Evolutionary conservation across 2,113 vertebrate genomes (phyloP).

Genomic region (Neopipo cinnamomea): DNA sequence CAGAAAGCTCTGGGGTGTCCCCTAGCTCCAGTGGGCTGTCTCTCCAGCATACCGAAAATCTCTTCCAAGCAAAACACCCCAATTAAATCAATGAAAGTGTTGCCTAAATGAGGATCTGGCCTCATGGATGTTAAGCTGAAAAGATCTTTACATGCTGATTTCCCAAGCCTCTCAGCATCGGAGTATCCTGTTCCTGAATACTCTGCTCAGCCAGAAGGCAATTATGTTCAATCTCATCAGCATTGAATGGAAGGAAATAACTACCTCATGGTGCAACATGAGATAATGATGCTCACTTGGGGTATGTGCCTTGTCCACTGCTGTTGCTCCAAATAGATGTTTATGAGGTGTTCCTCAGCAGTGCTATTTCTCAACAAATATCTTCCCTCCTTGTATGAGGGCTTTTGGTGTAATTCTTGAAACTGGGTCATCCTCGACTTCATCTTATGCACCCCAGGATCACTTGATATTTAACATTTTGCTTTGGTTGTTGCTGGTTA

Average conservation of each 20-base stretch:
- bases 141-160: conserved; percentile 24
- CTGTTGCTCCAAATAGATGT: neutral
- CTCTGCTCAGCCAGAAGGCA: conserved; percentile 12
- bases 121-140: neutral
- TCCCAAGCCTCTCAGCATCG: neutral
- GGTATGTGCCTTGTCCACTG: neutral
- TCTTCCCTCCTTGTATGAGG: neutral
- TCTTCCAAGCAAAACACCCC: neutral
- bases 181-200: conserved; percentile 27
- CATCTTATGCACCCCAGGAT: neutral
- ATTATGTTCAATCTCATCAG: conserved; percentile 50
- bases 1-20: neutral
- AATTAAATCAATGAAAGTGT: neutral
- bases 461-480: neutral
- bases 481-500: neutral
- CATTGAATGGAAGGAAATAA: conserved; percentile 3
- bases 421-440: neutral
- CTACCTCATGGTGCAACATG: neutral
- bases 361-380: neutral
- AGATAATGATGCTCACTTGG: neutral
- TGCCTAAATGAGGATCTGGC: neutral
- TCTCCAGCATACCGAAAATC: neutral
- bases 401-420: neutral
- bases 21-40: neutral
- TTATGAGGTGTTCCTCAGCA: neutral